Evolutionary conservation across 2,797 vertebrate genomes (phyloP).

Genomic region (Anniella stebbinsi): DNA sequence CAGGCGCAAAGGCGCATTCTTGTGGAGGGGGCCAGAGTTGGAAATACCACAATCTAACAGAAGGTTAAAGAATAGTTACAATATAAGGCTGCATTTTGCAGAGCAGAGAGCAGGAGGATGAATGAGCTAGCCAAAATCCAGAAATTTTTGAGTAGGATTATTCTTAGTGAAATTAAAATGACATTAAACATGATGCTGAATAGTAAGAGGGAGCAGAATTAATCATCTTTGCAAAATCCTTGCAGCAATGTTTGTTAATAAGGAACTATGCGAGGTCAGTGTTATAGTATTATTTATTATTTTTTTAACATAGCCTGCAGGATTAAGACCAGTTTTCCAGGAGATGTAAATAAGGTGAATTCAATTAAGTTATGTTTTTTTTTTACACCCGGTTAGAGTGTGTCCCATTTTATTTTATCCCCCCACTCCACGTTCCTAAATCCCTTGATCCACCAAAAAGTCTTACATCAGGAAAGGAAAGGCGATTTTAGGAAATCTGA

Average conservation of each 20-base stretch:
- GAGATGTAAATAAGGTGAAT: conserved; percentile 35
- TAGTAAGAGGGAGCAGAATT: conserved; percentile 61
- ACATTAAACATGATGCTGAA: conserved; percentile 51
- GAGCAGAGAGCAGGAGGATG: background rate
- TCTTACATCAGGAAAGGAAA: conserved; percentile 44
- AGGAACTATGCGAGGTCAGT: conserved; percentile 34
- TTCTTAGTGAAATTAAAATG: conserved; percentile 44
- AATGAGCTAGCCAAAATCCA: conserved; percentile 29
- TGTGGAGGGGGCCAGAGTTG: too few species aligned
- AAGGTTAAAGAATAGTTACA: conserved; percentile 27
- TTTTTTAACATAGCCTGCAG: background rate
- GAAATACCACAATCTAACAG: conserved; percentile 17
- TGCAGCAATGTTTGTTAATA: conserved; percentile 63
- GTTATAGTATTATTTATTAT: conserved; percentile 34
- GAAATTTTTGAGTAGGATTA: conserved; percentile 50
- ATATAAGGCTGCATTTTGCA: conserved; percentile 10
- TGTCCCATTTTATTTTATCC: conserved; percentile 38
- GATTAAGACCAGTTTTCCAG: conserved; percentile 61
- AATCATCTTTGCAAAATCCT: conserved; percentile 54
- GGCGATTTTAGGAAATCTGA: conserved; percentile 67
- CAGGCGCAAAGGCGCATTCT: too few species aligned
- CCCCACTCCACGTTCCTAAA: background rate
- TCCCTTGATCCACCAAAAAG: background rate
- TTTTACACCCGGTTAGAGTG: conserved; percentile 30
- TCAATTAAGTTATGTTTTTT: conserved; percentile 22